Base-by-base conservation (phyloP, 1,140 invertebrate genomes). In the Acromyrmex charruanus region DNA sequence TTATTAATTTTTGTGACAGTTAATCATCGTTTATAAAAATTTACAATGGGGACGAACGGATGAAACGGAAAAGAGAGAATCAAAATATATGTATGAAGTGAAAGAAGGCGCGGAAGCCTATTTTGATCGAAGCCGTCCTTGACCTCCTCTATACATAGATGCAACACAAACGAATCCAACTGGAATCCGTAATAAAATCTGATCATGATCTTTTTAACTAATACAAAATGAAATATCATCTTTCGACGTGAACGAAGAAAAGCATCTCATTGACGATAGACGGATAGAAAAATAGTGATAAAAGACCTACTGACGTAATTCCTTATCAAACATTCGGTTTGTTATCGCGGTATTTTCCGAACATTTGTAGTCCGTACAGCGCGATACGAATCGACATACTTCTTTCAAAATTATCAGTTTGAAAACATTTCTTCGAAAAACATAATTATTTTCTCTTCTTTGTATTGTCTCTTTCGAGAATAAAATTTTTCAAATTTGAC, bases 1-100 rank as follows among this genome's bases (percentile, higher is more conserved):
- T 89, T 89, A 79, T 72, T 74, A 59, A 68, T 88, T 85, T 88
- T 9, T 39, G 0, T 16, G 51, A 59, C 63, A 53, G 28, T 66
- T 49, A 66, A 85, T 63, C 49, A 53, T 28, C 58, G 35, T 72
- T 80, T 85, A 25, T 21, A 74, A 66, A 79, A 89, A 89, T 9
- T 6, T 39, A n/a, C 59, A 82, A 44, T 75, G 28, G 21, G 25
- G 25, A 7, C 44, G 16, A 58, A 58, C 66, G 59, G 25, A 53
- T 71, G 18, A 63, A 44, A 18, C 3, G 35, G 16, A 12, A 69
- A 39, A 59, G 44, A 25, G 10, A 0, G 7, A 16, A 44, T 12
- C 0, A n/a, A 77, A 49, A 77, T 9, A 28, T 44, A 49, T 18
- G n/a, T 31, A 21, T 39, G 6, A 66, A 12, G 25, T 28, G 59